Percentiles rank a stretch among this genome's conserved stretches.
Conservation (phyloP, 2,888 invertebrate species). For the Cyrtodaria siliqua region DNA sequence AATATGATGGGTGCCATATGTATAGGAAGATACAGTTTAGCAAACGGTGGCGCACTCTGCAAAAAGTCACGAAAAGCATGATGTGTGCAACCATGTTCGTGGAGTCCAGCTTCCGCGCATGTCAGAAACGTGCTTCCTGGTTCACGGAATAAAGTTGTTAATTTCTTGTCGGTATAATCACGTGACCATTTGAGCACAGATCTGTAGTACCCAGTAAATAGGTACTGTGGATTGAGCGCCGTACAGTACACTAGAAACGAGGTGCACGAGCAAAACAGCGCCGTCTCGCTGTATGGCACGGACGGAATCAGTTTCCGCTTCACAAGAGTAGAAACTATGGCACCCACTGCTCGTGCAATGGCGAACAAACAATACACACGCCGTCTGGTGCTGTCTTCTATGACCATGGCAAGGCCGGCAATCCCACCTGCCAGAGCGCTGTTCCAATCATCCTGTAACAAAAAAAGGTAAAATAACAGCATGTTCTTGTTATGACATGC, state of each 20-base stretch:
- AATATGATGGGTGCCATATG: slow-evolving; percentile 75
- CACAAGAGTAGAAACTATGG: slow-evolving; percentile 72
- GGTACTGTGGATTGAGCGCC: slow-evolving; percentile 68
- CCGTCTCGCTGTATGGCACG: slow-evolving; percentile 74
- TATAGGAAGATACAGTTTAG: slow-evolving; percentile 78
- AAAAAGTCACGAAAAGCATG: slow-evolving; percentile 73
- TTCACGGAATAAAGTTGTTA: slow-evolving; percentile 66
- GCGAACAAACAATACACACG: slow-evolving; percentile 74
- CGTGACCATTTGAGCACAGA: slow-evolving; percentile 79
- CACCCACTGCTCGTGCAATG: slow-evolving; percentile 76
- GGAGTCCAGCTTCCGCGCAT: slow-evolving; percentile 74
- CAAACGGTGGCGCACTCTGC: slow-evolving; percentile 74
- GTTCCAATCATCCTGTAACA: slow-evolving; percentile 78
- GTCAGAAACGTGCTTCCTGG: slow-evolving; percentile 68
- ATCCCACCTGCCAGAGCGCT: slow-evolving; percentile 75
- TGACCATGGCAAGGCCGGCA: slow-evolving; percentile 71
- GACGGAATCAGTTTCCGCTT: slow-evolving; percentile 65
- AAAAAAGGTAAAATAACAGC: no score
- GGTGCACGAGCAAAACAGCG: slow-evolving; percentile 71
- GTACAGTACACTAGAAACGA: slow-evolving; percentile 73
- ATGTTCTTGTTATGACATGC: no score
- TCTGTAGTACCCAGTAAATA: slow-evolving; percentile 75
- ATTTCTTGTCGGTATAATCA: slow-evolving; percentile 72
- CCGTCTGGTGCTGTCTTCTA: slow-evolving; percentile 69
- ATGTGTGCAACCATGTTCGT: slow-evolving; percentile 66